phyloP scores from a whole-genome alignment of 2,113 vertebrate genomes.

The Macaca fascicularis region T2T-MFA8v1.1 NC_088392.1:24096501-24097000 shows the following conservation, averaged over 20 bases:
- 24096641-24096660: slow-evolving; percentile 1
- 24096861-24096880: background rate
- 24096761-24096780: background rate
- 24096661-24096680: slow-evolving; percentile 19
- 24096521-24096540: background rate
- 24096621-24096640: background rate
- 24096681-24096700: slow-evolving; percentile 19
- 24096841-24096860: too few species aligned
- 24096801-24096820: background rate
- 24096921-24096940: background rate
- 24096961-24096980: background rate
- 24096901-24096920: background rate
- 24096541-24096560: background rate
- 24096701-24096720: background rate
- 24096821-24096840: background rate
- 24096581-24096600: slow-evolving; percentile 32
- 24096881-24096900: background rate
- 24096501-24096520: background rate
- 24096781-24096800: background rate
- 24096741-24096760: background rate
- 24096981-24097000: background rate
- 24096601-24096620: background rate
- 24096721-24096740: slow-evolving; percentile 12
- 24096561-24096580: background rate
- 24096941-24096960: background rate